phyloP scores from a whole-genome alignment of 1,140 invertebrate species.

The Globodera rostochiensis region DNA sequence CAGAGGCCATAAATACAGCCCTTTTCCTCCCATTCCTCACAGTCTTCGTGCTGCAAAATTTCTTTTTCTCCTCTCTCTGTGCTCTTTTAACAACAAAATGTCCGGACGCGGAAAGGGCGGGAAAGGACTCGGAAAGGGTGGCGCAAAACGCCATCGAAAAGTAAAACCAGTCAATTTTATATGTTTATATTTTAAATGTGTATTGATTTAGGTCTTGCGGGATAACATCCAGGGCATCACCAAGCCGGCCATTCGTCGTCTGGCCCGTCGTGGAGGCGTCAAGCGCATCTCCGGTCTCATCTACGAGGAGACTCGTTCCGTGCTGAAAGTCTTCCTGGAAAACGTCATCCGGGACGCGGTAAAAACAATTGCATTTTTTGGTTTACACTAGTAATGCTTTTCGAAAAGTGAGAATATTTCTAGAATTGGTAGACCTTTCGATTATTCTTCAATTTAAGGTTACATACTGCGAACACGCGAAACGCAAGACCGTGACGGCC shows the following conservation, averaged over 20 bases:
- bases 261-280: slow-evolving; percentile 77
- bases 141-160: slow-evolving; percentile 75
- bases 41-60: slow-evolving; percentile 1
- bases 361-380: too few species aligned
- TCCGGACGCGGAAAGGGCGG: slow-evolving; percentile 73
- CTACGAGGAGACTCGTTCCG: slow-evolving; percentile 70
- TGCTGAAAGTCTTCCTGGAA: slow-evolving; percentile 73
- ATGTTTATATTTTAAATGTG: neutral
- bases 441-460: slow-evolving; percentile 70
- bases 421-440: slow-evolving; percentile 65
- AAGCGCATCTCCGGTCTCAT: slow-evolving; percentile 78
- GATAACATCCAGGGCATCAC: slow-evolving; percentile 79
- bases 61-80: neutral
- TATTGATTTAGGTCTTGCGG: slow-evolving; percentile 65
- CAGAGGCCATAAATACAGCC: too few species aligned
- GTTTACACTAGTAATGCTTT: too few species aligned
- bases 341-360: slow-evolving; percentile 79
- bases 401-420: too few species aligned
- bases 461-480: slow-evolving; percentile 81
- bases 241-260: slow-evolving; percentile 73
- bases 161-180: slow-evolving; percentile 44
- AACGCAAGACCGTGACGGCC: slow-evolving; percentile 80
- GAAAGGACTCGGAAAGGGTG: slow-evolving; percentile 75
- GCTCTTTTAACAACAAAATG: slow-evolving; percentile 30
- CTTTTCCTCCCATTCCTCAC: neutral